phyloP scores from a whole-genome alignment of 2,113 vertebrate species.

The Camelus bactrianus region DNA sequence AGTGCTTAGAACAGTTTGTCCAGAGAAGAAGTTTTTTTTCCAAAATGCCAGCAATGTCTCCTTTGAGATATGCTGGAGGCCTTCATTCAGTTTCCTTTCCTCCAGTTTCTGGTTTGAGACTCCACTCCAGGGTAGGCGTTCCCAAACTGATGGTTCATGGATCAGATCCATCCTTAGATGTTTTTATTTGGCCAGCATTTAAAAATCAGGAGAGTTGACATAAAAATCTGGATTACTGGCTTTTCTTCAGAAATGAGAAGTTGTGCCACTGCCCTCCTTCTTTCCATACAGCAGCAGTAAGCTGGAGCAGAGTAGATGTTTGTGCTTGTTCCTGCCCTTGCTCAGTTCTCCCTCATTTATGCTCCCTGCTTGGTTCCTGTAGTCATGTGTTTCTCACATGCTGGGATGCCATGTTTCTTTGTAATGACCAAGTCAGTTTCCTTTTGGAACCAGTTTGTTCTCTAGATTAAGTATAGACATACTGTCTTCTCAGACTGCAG shows the following conservation, averaged over 20 bases:
- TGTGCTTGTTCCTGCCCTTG: neutral
- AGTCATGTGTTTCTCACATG: neutral
- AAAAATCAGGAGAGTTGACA: conserved; percentile 11
- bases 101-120: neutral
- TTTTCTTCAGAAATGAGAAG: conserved; percentile 21
- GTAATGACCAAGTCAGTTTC: neutral
- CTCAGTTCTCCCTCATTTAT: neutral
- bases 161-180: neutral
- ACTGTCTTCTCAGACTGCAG: neutral
- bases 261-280: neutral
- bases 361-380: neutral
- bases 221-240: neutral
- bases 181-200: conserved; percentile 28
- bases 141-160: neutral
- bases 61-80: neutral
- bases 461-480: neutral
- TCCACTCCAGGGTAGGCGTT: neutral
- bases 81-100: neutral
- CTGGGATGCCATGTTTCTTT: neutral
- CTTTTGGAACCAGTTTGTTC: neutral
- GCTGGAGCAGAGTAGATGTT: neutral
- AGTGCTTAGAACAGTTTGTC: neutral
- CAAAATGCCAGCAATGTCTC: neutral
- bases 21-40: neutral
- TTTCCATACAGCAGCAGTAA: neutral